phyloP scores from a whole-genome alignment of 1,140 invertebrate species.

The Spodoptera frugiperda region DNA sequence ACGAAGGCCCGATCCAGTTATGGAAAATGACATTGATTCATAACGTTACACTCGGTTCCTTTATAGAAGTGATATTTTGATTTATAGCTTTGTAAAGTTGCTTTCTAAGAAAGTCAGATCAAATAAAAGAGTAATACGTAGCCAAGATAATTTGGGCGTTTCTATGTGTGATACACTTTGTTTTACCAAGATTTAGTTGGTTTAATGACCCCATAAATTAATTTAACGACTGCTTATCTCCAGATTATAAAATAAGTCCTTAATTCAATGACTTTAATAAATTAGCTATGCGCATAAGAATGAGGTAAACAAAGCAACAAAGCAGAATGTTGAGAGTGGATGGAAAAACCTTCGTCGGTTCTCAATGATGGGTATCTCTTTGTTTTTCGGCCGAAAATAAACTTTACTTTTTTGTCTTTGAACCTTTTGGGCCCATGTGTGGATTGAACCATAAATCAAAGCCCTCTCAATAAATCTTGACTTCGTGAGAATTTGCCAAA shows the following conservation, averaged over 20 bases:
- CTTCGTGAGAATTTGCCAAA: conserved; percentile 67
- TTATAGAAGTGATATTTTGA: conserved; percentile 47
- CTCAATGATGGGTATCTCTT: conserved; percentile 61
- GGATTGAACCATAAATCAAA: conserved; percentile 78
- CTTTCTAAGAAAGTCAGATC: conserved; percentile 22
- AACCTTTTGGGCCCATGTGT: conserved; percentile 75
- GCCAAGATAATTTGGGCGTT: neutral
- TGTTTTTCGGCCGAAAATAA: conserved; percentile 72
- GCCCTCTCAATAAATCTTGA: conserved; percentile 76
- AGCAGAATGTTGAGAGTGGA: conserved; percentile 52
- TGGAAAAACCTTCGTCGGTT: conserved; percentile 61
- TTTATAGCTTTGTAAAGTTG: conserved; percentile 42
- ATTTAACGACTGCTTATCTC: conserved; percentile 30
- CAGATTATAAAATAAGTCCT: conserved; percentile 45
- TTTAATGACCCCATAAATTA: conserved; percentile 34
- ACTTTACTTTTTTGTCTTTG: conserved; percentile 76
- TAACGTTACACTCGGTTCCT: conserved; percentile 53
- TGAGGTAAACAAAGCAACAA: conserved; percentile 56
- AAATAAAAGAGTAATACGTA: conserved; percentile 12
- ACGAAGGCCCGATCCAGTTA: conserved; percentile 65
- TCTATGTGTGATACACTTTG: neutral
- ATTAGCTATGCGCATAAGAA: conserved; percentile 54
- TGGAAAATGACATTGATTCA: conserved; percentile 73
- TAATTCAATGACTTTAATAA: conserved; percentile 49
- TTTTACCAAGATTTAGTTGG: neutral